Percentiles rank a stretch among this genome's conserved stretches.
Conservation (phyloP, 2,113 vertebrate genomes). For the Aythya baeri region DNA sequence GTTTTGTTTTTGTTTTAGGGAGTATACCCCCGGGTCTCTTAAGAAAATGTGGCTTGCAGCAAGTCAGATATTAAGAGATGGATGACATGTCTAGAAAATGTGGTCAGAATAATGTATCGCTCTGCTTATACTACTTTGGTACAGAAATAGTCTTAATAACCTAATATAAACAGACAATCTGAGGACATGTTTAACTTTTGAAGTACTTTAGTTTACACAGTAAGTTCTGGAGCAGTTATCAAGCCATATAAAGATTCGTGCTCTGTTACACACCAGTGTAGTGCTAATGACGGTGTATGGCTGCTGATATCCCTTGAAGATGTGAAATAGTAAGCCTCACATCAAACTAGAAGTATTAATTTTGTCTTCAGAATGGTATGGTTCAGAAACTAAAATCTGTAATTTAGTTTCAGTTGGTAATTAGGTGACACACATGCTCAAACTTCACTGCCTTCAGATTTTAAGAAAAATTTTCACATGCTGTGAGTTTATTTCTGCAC, state of each 20-base stretch:
- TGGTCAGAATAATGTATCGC: neutral
- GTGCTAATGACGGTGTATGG: neutral
- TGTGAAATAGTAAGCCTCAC: neutral
- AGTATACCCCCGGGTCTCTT: neutral
- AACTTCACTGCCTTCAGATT: neutral
- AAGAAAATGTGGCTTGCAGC: neutral
- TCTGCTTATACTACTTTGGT: slow-evolving; percentile 23
- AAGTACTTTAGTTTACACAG: neutral
- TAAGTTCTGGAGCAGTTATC: neutral
- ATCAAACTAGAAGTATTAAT: neutral
- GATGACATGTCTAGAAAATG: slow-evolving; percentile 26
- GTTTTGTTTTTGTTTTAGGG: neutral
- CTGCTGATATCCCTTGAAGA: neutral
- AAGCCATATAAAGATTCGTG: neutral
- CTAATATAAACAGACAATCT: neutral
- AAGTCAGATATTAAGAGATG: neutral
- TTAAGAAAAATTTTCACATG: neutral
- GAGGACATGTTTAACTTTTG: neutral
- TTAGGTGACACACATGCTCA: neutral
- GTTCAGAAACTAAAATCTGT: neutral
- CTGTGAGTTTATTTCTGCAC: neutral
- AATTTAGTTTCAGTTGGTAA: neutral
- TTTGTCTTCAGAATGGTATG: neutral
- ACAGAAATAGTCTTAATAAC: neutral
- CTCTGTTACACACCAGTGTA: neutral